Base-by-base conservation (phyloP, 1,140 invertebrate species). In the Macrobrachium nipponense region DNA sequence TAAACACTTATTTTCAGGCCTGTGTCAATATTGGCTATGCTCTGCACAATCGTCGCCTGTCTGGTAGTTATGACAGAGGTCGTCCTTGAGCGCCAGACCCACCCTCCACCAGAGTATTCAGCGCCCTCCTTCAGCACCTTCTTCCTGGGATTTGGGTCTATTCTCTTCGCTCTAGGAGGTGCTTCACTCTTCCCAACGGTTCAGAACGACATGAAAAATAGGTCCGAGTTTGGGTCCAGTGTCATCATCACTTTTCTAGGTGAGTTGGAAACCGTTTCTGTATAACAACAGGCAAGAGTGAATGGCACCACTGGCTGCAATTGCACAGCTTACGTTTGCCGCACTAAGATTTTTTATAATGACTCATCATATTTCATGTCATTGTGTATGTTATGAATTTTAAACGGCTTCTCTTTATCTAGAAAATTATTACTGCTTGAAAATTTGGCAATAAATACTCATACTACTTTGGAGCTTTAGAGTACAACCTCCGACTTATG, bases 171-270 rank as follows among this genome's bases (percentile, higher is more conserved):
- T 0, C 95, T 94, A 90, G 94, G 94, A 0, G 94, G 94, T n/a
- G 93, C 93, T 5, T 93, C 94, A 11, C 93, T 94, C 0, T 95
- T 95, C 91, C 94, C 94, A 14, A 95, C 94, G 0, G 94, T 95
- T 60, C 94, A 95, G 89, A 94, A 95, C 88, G 94, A 95, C 79
- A 89, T 89, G 89, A 90, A 90, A 62, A 66, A 91, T 64, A 86
- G 89, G 59, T 78, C 81, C 0, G n/a, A 90, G 83, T 91, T 91
- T 77, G 82, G 89, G 0, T 80, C 84, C n/a, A 88, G 90, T 10
- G 89, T 89, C 6, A 79, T 89, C 14, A 61, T 91, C 8, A 90
- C 89, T 0, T 91, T 90, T 87, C 36, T 87, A 6, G 80, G 90
- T 91, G 87, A 88, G 87, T 77, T 6, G 6, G 8, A 11, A 14